Evolutionary conservation across 1,140 invertebrate genomes (phyloP), one percentile per base, ranked within the genome.

Genomic region (Stenopsyche tienmushanensis): DNA sequence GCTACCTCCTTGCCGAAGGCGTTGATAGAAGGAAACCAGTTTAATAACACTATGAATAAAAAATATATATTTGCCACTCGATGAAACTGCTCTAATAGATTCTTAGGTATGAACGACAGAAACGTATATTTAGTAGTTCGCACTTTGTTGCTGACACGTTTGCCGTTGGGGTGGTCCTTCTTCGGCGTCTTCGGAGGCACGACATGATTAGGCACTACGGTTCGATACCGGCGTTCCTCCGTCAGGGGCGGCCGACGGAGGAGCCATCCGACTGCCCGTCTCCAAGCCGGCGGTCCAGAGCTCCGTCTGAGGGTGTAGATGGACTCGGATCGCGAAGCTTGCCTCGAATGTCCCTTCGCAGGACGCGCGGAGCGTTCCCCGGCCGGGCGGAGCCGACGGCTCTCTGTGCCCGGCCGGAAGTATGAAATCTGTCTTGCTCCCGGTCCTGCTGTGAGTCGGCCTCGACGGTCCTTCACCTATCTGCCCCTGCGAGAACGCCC

Each of bases 1-100:
- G 96, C 92, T 63, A 99, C 86, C 82, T 98, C 96, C 78, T 96
- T 97, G 64, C 93, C 95, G 80, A 98, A 98, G 0, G 96, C 96
- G 80, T 93, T 94, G 29, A 96, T 92, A 10, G 88, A 85, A 3
- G 94, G 94, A 72, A 97, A 88, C 92, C 93, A 98, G 80, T 98
- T 97, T 44, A 97, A 83, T 65, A 98, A 81, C 59, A 98, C 93
- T 72, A 99, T 97, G 75, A 96, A 93, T 73, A 99, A 90, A 81
- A 99, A 99, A 81, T 99, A 99, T 66, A 98, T 83, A 84, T 99
- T 99, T 39, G 97, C 97, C 74, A 97, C 93, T 24, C 95, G 87
- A 79, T 96, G 94, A 81, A 98, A 98, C 80, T 99, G 97, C 81
- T 99, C 97, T 76, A 98, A 87, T 20, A 99, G 79, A 81, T 99